These are phyloP conservation scores for Trachurus trachurus DNA, from an alignment of 2,797 vertebrate genomes.

Conservation along the genomic window DNA sequence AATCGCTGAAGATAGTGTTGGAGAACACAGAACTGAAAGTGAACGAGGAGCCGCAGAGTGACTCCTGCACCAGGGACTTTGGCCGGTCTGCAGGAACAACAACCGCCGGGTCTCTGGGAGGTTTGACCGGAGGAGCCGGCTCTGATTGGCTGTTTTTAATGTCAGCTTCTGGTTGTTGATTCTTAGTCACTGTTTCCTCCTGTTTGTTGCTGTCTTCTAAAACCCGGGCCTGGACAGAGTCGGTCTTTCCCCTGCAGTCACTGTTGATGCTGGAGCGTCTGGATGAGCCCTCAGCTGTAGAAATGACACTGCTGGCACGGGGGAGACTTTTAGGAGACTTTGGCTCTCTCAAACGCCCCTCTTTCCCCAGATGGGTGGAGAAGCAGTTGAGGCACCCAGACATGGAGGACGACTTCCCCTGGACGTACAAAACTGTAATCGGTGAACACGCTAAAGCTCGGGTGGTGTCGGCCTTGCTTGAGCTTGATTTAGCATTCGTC, in stretches of 20 bases:
- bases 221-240: constrained; percentile 75
- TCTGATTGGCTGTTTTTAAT: constrained; percentile 28
- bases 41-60: constrained; percentile 77
- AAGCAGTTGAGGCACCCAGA: constrained; percentile 90
- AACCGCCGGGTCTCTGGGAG: constrained; percentile 72
- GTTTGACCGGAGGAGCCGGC: constrained; percentile 75
- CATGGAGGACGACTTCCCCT: constrained; percentile 87
- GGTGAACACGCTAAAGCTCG: constrained; percentile 74
- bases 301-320: constrained; percentile 94
- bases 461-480: constrained; percentile 59
- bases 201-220: constrained; percentile 68
- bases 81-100: constrained; percentile 40
- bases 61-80: constrained; percentile 71
- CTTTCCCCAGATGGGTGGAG: constrained; percentile 81
- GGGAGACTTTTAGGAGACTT: constrained; percentile 87
- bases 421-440: constrained; percentile 81
- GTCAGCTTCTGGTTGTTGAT: constrained; percentile 70
- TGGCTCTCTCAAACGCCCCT: constrained; percentile 67
- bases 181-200: constrained; percentile 82
- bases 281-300: constrained; percentile 92
- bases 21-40: constrained; percentile 80
- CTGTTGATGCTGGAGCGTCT: constrained; percentile 92
- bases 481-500: constrained; percentile 35
- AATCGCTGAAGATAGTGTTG: constrained; percentile 83
- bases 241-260: constrained; percentile 87